These are phyloP conservation scores for Drosophila suzukii DNA, from an alignment of 1,140 invertebrate genomes.

Conservation along the genomic window DNA sequence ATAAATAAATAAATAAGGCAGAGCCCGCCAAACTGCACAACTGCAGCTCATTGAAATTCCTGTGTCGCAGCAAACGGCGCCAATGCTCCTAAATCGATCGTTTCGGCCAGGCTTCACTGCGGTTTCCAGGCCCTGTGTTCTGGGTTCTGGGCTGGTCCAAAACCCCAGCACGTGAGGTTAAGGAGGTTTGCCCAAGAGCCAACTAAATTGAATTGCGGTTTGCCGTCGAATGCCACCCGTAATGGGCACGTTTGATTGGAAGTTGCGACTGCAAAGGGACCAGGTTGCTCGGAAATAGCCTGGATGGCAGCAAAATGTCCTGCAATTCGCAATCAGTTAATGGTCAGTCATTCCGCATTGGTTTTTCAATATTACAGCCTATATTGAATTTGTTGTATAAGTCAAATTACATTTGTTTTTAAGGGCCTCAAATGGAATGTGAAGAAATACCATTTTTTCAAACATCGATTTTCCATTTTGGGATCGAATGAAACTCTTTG, in stretches of 20 bases:
- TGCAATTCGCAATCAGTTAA: conserved; percentile 31
- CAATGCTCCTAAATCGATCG: conserved; percentile 34
- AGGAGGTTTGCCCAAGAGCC: conserved; percentile 32
- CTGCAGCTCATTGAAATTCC: conserved; percentile 52
- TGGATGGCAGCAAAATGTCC: conserved; percentile 1
- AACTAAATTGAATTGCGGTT: conserved; percentile 41
- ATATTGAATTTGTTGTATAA: neutral
- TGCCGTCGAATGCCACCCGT: conserved; percentile 9
- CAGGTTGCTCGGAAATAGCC: conserved; percentile 11
- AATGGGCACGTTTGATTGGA: conserved; percentile 42
- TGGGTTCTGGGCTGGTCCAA: conserved; percentile 2
- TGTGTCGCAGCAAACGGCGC: conserved; percentile 27
- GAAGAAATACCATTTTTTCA: no score
- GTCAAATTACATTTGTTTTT: no score
- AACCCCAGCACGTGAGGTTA: conserved; percentile 31
- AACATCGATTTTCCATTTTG: no score
- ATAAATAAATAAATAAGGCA: conserved; percentile 23
- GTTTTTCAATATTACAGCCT: neutral
- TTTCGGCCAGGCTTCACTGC: conserved; percentile 36
- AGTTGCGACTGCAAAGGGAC: conserved; percentile 17
- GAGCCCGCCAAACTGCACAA: conserved; percentile 36
- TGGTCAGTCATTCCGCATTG: neutral
- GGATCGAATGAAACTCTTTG: no score
- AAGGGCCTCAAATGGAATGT: no score
- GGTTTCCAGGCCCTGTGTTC: conserved; percentile 10